phyloP scores from a whole-genome alignment of 2,113 vertebrate species.

The Vireo altiloquus region DNA sequence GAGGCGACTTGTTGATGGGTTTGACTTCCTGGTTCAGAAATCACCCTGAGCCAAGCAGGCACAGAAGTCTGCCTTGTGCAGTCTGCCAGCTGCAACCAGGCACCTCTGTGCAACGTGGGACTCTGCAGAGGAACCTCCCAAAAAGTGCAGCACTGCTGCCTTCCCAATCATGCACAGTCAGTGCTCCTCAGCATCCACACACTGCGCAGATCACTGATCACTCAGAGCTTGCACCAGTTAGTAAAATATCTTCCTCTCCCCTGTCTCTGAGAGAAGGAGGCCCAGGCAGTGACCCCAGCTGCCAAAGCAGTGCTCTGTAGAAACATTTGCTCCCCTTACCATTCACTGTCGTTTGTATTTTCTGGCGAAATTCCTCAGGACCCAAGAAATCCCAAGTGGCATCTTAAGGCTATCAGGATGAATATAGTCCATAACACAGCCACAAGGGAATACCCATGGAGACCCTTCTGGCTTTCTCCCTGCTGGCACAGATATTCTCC shows the following conservation, averaged over 20 bases:
- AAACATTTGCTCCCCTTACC: not conserved
- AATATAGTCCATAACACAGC: not conserved
- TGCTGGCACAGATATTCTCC: not conserved
- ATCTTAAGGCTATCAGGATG: not conserved
- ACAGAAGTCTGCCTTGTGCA: not conserved
- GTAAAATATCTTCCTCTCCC: not conserved
- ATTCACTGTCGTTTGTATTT: not conserved
- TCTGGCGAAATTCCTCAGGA: not conserved
- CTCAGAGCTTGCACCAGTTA: not conserved
- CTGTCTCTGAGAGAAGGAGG: not conserved
- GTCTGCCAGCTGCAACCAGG: rapidly evolving
- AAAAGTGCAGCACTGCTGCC: not conserved
- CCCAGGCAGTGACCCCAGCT: not conserved
- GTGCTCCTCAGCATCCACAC: not conserved
- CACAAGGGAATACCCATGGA: not conserved
- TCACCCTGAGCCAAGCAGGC: not conserved
- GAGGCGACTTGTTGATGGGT: not conserved
- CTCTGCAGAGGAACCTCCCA: not conserved
- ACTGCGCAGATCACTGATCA: not conserved
- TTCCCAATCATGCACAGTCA: rapidly evolving
- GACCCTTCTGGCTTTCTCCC: not conserved
- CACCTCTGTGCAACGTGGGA: rapidly evolving
- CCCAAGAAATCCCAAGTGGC: not conserved
- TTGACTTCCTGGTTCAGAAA: not conserved
- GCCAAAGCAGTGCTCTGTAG: not conserved